phyloP scores from a whole-genome alignment of 2,113 vertebrate species.

The Anarhynchus alexandrinus region DNA sequence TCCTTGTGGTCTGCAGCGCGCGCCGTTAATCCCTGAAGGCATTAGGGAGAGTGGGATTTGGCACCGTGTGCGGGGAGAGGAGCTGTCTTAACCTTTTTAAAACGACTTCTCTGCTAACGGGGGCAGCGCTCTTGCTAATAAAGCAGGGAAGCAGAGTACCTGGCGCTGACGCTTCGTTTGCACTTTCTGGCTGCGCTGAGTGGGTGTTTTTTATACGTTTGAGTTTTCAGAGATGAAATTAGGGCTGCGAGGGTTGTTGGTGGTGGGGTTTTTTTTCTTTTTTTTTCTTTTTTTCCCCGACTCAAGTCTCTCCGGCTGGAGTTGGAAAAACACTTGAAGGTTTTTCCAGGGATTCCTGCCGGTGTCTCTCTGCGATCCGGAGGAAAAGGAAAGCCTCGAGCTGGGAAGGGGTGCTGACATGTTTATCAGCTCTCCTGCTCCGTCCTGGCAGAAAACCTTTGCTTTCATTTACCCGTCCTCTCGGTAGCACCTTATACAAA shows the following conservation, averaged over 20 bases:
- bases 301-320: not conserved
- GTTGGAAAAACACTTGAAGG: conserved; percentile 36
- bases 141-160: conserved; percentile 14
- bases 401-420: not conserved
- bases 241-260: not conserved
- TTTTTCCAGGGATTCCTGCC: conserved; percentile 15
- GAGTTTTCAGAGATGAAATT: conserved; percentile 32
- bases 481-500: not conserved
- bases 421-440: not conserved
- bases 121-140: conserved; percentile 38
- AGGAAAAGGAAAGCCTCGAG: not conserved
- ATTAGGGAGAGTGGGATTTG: conserved; percentile 61
- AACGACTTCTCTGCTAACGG: conserved; percentile 38
- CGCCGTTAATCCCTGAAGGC: conserved; percentile 67
- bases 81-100: conserved; percentile 50
- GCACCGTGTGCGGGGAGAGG: conserved; percentile 32
- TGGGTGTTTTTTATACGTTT: conserved; percentile 7
- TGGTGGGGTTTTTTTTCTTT: not conserved
- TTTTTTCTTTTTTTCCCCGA: too few species aligned
- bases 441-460: not conserved
- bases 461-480: not conserved
- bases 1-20: conserved; percentile 25
- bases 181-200: conserved; percentile 37
- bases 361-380: not conserved
- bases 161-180: not conserved